Evolutionary conservation across 1,140 invertebrate genomes (phyloP).

Genomic region (Temnothorax longispinosus): DNA sequence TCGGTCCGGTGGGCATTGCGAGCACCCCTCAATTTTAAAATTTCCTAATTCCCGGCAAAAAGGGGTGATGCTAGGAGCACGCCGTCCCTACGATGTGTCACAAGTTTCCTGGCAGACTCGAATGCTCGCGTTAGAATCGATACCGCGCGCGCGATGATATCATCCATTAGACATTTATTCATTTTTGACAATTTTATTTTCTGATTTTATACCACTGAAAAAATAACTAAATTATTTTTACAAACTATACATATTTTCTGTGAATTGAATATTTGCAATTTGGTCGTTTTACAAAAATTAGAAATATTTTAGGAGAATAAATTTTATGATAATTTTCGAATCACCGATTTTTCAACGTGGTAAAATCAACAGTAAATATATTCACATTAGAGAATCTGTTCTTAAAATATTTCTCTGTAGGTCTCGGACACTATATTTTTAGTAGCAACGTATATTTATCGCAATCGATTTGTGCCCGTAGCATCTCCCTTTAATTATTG

Average conservation of each 20-base stretch:
- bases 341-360: not conserved
- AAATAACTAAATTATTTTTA: constrained; percentile 7
- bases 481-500: constrained; percentile 31
- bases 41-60: constrained; percentile 83
- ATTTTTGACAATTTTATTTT: not conserved
- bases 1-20: constrained; percentile 77
- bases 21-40: constrained; percentile 81
- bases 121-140: constrained; percentile 75
- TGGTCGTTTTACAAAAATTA: not conserved
- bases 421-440: constrained; percentile 1
- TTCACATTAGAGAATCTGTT: not conserved
- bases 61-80: constrained; percentile 70
- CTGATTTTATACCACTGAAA: not conserved
- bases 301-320: not conserved
- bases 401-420: constrained; percentile 2
- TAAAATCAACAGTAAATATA: not conserved
- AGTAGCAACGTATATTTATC: not conserved
- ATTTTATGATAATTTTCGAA: not conserved
- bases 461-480: constrained; percentile 6
- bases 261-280: not conserved
- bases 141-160: constrained; percentile 72
- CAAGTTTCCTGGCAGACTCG: constrained; percentile 29
- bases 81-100: constrained; percentile 68
- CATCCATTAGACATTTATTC: constrained; percentile 50
- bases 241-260: not conserved